These are phyloP conservation scores for Ptychadena robeensis DNA, from an alignment of 2,797 vertebrate genomes.

Conservation along the genomic window DNA sequence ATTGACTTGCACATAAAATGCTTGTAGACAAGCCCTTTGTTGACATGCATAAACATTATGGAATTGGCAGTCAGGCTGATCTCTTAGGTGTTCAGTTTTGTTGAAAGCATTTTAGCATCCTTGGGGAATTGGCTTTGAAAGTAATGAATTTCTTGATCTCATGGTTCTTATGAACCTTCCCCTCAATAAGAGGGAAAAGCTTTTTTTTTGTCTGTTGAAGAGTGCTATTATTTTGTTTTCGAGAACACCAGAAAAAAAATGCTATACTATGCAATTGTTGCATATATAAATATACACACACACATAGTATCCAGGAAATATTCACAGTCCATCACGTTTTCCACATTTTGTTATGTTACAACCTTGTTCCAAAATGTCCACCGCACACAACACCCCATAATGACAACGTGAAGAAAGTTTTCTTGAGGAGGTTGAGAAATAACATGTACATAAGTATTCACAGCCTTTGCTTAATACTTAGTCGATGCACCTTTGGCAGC, in stretches of 20 bases:
- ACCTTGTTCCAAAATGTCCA: too few species aligned
- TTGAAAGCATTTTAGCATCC: constrained; percentile 49
- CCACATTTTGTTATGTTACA: too few species aligned
- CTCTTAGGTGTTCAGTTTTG: constrained; percentile 49
- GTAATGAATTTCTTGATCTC: constrained; percentile 27
- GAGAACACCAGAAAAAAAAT: not conserved
- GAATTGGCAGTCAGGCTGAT: constrained; percentile 44
- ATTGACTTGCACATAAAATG: constrained; percentile 27
- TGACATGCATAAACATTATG: constrained; percentile 44
- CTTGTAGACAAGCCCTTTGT: constrained; percentile 31
- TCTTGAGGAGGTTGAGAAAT: too few species aligned
- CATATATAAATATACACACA: too few species aligned
- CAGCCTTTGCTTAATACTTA: too few species aligned
- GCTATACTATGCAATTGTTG: too few species aligned
- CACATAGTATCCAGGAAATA: too few species aligned
- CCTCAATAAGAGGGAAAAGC: not conserved
- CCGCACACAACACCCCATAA: too few species aligned
- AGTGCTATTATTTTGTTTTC: not conserved
- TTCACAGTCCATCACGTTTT: too few species aligned
- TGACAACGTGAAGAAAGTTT: too few species aligned
- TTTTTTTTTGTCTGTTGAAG: not conserved
- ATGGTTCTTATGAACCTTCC: not conserved
- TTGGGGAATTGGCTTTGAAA: constrained; percentile 17
- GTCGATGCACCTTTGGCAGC: too few species aligned
- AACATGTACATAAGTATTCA: too few species aligned